Conservation (phyloP, 2,797 vertebrate species). For the Acomys russatus region DNA sequence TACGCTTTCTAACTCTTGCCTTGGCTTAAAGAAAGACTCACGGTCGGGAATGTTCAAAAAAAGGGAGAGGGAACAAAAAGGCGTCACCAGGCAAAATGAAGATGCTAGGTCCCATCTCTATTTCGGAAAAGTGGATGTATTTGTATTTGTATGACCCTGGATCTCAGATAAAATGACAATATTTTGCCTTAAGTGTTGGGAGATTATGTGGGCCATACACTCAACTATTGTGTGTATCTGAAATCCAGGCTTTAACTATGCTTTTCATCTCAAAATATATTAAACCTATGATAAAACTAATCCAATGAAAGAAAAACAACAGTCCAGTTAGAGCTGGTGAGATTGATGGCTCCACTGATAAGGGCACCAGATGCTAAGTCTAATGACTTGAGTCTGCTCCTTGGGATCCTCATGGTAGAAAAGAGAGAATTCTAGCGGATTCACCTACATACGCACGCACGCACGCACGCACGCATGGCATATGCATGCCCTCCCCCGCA, state of each 20-base stretch:
- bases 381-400: neutral
- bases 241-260: constrained; percentile 46
- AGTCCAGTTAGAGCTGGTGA: neutral
- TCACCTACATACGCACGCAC: neutral
- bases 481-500: neutral
- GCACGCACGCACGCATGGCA: neutral
- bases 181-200: neutral
- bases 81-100: neutral
- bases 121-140: constrained; percentile 33
- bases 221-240: neutral
- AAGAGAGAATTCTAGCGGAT: neutral
- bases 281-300: neutral
- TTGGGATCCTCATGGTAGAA: neutral
- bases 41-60: neutral
- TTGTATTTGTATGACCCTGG: neutral
- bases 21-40: constrained; percentile 5
- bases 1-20: neutral
- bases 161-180: constrained; percentile 41
- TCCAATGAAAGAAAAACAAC: neutral
- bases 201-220: neutral
- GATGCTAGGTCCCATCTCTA: constrained; percentile 1
- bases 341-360: neutral
- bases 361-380: too few species aligned
- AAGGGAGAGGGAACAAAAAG: neutral
- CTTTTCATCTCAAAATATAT: constrained; percentile 61